A percentile compares a stretch with the other conserved stretches of the same genome.
Evolutionary conservation across 2,113 vertebrate species (phyloP).

Genomic region (Paedocypris sp.): DNA sequence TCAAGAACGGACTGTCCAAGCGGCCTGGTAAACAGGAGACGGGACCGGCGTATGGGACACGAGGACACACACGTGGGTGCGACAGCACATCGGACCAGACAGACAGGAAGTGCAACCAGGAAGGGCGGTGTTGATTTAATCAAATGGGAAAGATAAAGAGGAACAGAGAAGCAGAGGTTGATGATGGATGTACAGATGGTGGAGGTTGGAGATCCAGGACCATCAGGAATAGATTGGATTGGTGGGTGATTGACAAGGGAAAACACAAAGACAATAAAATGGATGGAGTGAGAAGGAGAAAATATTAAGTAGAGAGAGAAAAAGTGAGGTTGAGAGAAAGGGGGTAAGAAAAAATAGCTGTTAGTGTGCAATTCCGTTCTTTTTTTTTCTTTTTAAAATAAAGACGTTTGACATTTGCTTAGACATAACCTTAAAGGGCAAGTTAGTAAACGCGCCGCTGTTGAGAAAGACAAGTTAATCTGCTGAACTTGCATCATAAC

Average conservation of each 20-base stretch:
- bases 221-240: conserved; percentile 22
- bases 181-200: not conserved
- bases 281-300: not conserved
- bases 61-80: conserved; percentile 43
- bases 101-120: conserved; percentile 14
- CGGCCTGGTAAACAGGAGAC: conserved; percentile 77
- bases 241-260: not conserved
- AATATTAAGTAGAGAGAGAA: not conserved
- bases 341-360: conserved; percentile 21
- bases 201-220: conserved; percentile 5
- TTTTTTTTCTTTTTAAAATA: not conserved
- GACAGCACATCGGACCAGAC: conserved; percentile 19
- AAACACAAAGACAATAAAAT: not conserved
- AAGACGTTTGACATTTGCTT: not conserved
- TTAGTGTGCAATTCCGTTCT: conserved; percentile 40
- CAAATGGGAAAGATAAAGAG: not conserved
- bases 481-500: too few relatives aligned
- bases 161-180: not conserved
- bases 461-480: too few relatives aligned
- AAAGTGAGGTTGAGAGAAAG: conserved; percentile 8
- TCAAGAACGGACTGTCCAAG: conserved; percentile 96
- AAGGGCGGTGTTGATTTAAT: not conserved
- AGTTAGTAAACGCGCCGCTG: too few relatives aligned
- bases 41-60: conserved; percentile 41
- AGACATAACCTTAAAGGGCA: too few relatives aligned